Percentiles rank a stretch among this genome's conserved stretches.
Conservation (phyloP, 1,140 invertebrate species). For the Ridgeia piscesae region DNA sequence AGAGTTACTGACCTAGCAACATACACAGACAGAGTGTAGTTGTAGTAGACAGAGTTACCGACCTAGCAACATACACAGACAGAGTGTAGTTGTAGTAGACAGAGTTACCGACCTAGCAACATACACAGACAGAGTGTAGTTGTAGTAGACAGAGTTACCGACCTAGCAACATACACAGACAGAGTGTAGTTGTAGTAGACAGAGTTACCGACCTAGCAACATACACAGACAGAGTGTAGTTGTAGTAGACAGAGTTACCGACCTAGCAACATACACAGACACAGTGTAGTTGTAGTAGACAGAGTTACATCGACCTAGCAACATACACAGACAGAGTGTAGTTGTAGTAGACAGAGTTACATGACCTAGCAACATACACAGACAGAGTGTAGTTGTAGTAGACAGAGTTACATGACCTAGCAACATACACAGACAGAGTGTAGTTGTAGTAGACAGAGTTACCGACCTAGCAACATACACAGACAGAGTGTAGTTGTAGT, state of each 20-base stretch:
- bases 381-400: background rate
- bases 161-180: conserved; percentile 45
- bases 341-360: conserved; percentile 86
- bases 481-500: background rate
- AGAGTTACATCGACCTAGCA: no score
- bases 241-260: conserved; percentile 85
- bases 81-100: background rate
- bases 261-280: conserved; percentile 45
- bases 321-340: conserved; percentile 84
- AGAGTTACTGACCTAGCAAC: no score
- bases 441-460: conserved; percentile 90
- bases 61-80: conserved; percentile 45
- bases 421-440: conserved; percentile 81
- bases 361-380: conserved; percentile 56
- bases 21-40: conserved; percentile 84
- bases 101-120: no score
- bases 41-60: conserved; percentile 85
- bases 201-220: no score
- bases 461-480: conserved; percentile 60
- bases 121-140: conserved; percentile 84
- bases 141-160: conserved; percentile 85
- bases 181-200: background rate
- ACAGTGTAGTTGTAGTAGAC: background rate
- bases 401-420: no score
- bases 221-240: conserved; percentile 84